Conservation (phyloP, 2,797 vertebrate species). For the Rhincodon typus region DNA sequence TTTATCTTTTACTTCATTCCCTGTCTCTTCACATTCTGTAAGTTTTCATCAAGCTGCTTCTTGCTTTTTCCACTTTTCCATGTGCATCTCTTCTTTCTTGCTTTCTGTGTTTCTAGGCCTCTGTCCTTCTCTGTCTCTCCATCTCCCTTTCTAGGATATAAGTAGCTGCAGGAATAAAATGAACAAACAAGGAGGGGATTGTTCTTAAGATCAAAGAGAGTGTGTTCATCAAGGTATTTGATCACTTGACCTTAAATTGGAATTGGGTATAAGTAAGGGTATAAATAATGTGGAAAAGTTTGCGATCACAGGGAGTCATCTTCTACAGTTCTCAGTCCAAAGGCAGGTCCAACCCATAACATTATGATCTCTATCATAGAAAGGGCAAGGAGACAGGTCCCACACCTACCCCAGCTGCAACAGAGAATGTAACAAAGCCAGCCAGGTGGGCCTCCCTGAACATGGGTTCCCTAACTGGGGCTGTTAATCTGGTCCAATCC, state of each 20-base stretch:
- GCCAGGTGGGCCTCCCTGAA: no score
- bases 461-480: no score
- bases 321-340: no score
- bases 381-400: no score
- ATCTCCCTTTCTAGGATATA: background rate
- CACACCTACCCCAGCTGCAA: no score
- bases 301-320: no score
- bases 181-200: background rate
- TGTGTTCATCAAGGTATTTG: background rate
- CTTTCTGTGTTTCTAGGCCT: background rate
- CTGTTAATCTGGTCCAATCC: no score
- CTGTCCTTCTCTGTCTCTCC: background rate
- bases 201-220: background rate
- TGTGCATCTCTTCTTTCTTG: background rate
- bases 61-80: background rate
- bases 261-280: background rate
- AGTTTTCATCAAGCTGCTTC: background rate
- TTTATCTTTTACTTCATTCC: background rate
- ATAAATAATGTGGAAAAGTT: no score
- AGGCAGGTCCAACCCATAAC: no score
- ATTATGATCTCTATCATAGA: no score
- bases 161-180: background rate
- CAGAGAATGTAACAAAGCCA: no score
- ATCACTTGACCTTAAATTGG: background rate
- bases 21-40: background rate